Evolutionary conservation across 2,888 invertebrate genomes (phyloP).

Genomic region (Griposia aprilina): DNA sequence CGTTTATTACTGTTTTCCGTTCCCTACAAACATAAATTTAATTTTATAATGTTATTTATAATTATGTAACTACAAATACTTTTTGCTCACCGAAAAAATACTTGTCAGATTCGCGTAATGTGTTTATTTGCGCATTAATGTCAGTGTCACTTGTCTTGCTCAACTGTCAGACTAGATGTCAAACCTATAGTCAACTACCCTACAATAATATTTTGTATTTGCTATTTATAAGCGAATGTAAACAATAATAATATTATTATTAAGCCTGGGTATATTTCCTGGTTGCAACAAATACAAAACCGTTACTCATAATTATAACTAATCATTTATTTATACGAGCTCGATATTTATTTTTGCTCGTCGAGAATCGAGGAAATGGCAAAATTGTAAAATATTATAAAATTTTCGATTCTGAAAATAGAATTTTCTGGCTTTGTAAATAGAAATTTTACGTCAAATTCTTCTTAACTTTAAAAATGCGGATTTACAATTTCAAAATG

Average conservation of each 20-base stretch:
- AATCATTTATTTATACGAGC: neutral
- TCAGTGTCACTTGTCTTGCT: neutral
- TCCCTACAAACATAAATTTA: neutral
- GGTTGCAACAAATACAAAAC: slow-evolving; percentile 17
- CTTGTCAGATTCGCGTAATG: neutral
- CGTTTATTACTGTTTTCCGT: neutral
- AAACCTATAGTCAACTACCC: slow-evolving; percentile 35
- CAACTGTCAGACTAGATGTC: slow-evolving; percentile 22
- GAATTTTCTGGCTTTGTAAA: slow-evolving; percentile 3
- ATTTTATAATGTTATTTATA: neutral
- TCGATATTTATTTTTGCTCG: neutral
- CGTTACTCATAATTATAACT: neutral
- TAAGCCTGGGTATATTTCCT: slow-evolving; percentile 2
- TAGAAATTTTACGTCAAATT: slow-evolving; percentile 11
- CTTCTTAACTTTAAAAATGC: neutral
- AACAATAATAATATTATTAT: slow-evolving; percentile 14
- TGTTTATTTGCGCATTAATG: neutral
- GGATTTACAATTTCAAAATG: neutral
- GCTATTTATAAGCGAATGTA: slow-evolving; percentile 10
- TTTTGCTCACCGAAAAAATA: neutral
- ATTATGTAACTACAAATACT: neutral
- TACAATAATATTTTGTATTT: slow-evolving; percentile 7
- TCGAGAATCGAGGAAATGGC: neutral
- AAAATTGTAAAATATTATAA: slow-evolving; percentile 1
- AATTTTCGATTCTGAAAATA: slow-evolving; percentile 18